Conservation (phyloP, 1,140 invertebrate genomes). For the Tetramorium simillimum region DNA sequence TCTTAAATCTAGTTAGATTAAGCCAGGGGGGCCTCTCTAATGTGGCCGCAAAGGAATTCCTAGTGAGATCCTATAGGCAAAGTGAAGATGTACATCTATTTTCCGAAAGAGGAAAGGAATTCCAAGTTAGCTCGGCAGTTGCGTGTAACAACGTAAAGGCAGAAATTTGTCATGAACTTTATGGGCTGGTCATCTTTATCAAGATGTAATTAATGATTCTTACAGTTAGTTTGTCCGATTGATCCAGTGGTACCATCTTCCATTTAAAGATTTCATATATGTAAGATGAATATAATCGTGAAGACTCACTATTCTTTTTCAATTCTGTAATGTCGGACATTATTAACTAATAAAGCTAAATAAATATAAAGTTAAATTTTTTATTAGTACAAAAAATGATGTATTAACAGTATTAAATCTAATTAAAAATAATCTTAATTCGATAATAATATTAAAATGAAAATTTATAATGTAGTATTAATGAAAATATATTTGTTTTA, state of each 20-base stretch:
- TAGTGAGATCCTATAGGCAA: slow-evolving; percentile 18
- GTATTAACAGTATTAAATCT: too few species aligned
- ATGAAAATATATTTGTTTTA: too few species aligned
- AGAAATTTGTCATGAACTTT: slow-evolving; percentile 42
- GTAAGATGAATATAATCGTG: background rate
- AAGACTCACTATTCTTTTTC: background rate
- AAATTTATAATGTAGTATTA: too few species aligned
- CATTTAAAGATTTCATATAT: background rate
- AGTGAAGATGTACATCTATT: slow-evolving; percentile 62
- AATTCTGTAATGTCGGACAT: background rate
- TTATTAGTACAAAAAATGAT: background rate
- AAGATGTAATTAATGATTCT: slow-evolving; percentile 9
- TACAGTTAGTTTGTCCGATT: background rate
- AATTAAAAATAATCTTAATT: too few species aligned
- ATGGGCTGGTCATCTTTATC: background rate
- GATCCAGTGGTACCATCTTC: background rate
- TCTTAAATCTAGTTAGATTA: slow-evolving; percentile 71
- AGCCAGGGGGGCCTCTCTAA: slow-evolving; percentile 56
- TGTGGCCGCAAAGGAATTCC: slow-evolving; percentile 58
- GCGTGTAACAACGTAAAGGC: background rate
- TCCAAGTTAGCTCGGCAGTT: background rate
- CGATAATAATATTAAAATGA: too few species aligned
- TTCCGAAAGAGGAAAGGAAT: slow-evolving; percentile 41
- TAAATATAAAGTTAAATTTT: background rate
- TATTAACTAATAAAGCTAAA: too few species aligned